Base-by-base conservation (phyloP, 2,113 vertebrate genomes). In the Campylomormyrus numenius region DNA sequence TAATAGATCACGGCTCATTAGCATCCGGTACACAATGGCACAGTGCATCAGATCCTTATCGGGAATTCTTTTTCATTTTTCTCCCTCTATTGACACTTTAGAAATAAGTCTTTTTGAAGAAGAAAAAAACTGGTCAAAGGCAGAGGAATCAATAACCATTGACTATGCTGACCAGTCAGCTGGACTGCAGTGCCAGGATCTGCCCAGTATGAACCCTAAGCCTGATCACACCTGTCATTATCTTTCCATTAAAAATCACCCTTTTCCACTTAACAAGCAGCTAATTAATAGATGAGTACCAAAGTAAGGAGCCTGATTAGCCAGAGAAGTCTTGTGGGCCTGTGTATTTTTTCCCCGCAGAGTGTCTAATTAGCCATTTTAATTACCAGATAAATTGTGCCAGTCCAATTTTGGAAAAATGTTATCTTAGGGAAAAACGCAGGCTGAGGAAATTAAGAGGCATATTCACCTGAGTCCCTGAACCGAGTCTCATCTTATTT, bases 321-420 rank as follows among this genome's bases (percentile, higher is more conserved):
- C 85, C 35, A 21, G 50, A 31, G 35, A 80, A 80, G 42, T 35
- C 85, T 46, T 35, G 85, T 45, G 52, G 24, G 45, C n/a, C n/a
- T 83, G 62, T 24, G 31, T 27, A 77, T 62, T 62, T 74, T 88
- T 88, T 70, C 3, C 62, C 45, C n/a, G 13, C 62, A 77, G 50
- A 90, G 42, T 50, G 90, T 39, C 87, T 88, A 83, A 88, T 90
- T 52, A 85, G 87, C 80, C 50, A 84, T 66, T 90, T 49, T 88
- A 85, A 85, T 88, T 90, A 46, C 8, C 19, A 90, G 74, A 90
- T 88, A 88, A 88, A 85, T 21, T 77, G 42, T 46, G 42, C 49
- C 49, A 24, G 62, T 56, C 49, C 48, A 89, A 24, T 89, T 53
- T 42, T 84, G 70, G 74, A 35, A 80, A 11, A 80, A 31, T n/a